Evolutionary conservation across 2,888 invertebrate species (phyloP).

Genomic region (Cylloceria caligata): DNA sequence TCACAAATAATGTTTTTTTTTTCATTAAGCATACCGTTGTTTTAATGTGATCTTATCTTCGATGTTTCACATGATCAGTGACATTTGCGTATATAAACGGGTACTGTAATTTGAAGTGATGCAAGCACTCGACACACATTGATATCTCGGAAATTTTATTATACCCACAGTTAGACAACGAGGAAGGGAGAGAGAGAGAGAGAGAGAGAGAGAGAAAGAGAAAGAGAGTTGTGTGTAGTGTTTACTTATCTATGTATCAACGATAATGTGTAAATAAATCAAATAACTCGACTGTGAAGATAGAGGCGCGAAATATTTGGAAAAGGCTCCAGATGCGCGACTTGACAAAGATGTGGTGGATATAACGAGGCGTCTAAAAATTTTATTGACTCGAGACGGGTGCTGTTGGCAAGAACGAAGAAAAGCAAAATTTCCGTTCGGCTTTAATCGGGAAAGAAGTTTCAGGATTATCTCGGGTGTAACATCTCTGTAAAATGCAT

Average conservation of each 20-base stretch:
- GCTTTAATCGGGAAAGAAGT: constrained; percentile 9
- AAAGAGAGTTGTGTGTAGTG: constrained; percentile 33
- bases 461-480: constrained; percentile 50
- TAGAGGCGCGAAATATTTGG: not conserved
- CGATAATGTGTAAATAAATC: constrained; percentile 55
- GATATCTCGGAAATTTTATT: constrained; percentile 30
- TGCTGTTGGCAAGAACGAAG: not conserved
- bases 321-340: not conserved
- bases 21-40: not conserved
- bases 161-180: constrained; percentile 19
- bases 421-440: not conserved
- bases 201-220: not conserved
- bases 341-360: not conserved
- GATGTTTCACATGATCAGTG: constrained; percentile 17
- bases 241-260: constrained; percentile 32
- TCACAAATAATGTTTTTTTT: not conserved
- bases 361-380: not conserved
- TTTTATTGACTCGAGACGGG: not conserved
- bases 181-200: not conserved
- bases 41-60: constrained; percentile 11
- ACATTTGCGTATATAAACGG: not conserved
- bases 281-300: constrained; percentile 25
- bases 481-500: constrained; percentile 62
- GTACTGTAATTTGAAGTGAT: not conserved
- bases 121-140: not conserved